These are phyloP conservation scores for Chanos chanos DNA, from an alignment of 2,797 vertebrate species.

Conservation along the genomic window DNA sequence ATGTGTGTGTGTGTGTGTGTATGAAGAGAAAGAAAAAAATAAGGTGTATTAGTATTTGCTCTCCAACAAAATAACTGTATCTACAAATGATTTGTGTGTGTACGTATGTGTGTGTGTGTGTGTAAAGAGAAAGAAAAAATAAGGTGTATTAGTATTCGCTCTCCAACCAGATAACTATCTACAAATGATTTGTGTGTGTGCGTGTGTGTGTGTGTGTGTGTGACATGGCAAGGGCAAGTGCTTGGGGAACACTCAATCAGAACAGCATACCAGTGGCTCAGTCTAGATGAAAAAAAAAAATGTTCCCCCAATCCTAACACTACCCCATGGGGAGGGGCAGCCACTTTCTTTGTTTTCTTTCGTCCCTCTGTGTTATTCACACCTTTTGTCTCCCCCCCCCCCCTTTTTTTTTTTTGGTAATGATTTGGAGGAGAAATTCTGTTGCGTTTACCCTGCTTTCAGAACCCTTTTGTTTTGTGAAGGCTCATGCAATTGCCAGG, in stretches of 20 bases:
- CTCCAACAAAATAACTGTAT: neutral
- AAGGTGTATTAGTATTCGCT: neutral
- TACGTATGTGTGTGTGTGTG: neutral
- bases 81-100: neutral
- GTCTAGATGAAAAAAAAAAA: too few species aligned
- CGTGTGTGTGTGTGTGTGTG: neutral
- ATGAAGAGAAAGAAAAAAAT: too few species aligned
- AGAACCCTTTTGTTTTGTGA: slow-evolving; percentile 42
- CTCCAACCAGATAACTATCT: neutral
- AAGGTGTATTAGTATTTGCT: neutral
- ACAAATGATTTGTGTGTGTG: too few species aligned
- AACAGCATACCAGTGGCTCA: too few species aligned
- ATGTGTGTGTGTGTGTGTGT: neutral
- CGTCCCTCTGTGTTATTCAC: too few species aligned
- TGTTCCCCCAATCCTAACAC: too few species aligned
- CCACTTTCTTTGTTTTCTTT: too few species aligned
- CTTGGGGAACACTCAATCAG: slow-evolving; percentile 1
- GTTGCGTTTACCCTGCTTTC: slow-evolving; percentile 15
- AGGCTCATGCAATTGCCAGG: slow-evolving; percentile 56
- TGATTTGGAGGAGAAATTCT: slow-evolving; percentile 19
- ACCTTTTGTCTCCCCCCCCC: neutral
- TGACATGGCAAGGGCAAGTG: neutral
- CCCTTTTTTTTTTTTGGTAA: slow-evolving; percentile 6
- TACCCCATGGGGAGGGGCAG: too few species aligned
- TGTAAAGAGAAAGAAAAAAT: too few species aligned